Evolutionary conservation across 2,797 vertebrate species (phyloP), one percentile per base, ranked within the genome.

Genomic region (Pantherophis alleghaniensis): DNA sequence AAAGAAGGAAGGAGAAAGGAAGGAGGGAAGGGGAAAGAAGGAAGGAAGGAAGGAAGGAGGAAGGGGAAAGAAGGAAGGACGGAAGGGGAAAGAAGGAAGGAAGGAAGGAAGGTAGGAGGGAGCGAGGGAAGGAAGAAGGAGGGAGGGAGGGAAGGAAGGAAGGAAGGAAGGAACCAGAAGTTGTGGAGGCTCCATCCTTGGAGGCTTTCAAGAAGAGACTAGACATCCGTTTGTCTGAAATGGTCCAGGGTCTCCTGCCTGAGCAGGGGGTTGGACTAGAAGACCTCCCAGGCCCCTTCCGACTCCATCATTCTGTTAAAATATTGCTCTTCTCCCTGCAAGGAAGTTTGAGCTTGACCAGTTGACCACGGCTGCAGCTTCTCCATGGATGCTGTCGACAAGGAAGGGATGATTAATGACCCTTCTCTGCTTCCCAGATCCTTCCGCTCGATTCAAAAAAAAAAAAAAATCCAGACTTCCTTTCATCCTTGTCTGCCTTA

Each of bases 381-480:
- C 92, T 94, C 90, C 10, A 0, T 1, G 47, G 26, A 20, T 61
- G 91, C 90, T 83, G 0, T 57, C 56, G 88, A 11, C 88, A 66
- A 51, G 56, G n/a, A 89, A 88, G 18, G 20, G n/a, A 11, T 94
- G 63, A 28, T 55, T 0, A 66, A 94, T 83, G 22, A 24, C 47
- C 32, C 32, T 60, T 60, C 63, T 91, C 0, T 94, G 59, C 69
- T 92, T 93, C 92, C 93, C 61, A 66, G 32, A 89, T 28, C 24
- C 89, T 93, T 92, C 69, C 93, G n/a, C 91, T 51, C 42, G 61
- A 47, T 91, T 92, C 22, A 55, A 90, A 89, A 63, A 59, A 83
- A 56, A 26, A 10, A 10, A 10, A 10, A 18, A 2, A 32, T 0
- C 69, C 79, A 37, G 20, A 87, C 87, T 16, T 92, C 10, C 94